A percentile compares a stretch with the other conserved stretches of the same genome.
phyloP scores from a whole-genome alignment of 2,888 invertebrate genomes.

The Platynereis dumerilii region DNA sequence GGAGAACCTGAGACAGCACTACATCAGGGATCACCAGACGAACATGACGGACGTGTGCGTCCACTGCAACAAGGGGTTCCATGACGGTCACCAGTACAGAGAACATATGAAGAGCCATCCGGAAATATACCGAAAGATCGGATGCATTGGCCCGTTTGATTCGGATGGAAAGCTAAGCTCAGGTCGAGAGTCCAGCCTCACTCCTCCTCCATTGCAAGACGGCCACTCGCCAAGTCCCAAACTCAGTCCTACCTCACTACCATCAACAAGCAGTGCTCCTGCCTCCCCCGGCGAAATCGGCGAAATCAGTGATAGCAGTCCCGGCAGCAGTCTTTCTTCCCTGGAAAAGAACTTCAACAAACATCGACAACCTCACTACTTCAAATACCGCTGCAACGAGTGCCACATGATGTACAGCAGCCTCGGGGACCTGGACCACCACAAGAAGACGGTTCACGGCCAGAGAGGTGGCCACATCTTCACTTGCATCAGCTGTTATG shows the following conservation, averaged over 20 bases:
- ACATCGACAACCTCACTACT: neutral
- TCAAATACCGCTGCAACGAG: slow-evolving; percentile 25
- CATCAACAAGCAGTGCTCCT: neutral
- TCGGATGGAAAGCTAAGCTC: no score
- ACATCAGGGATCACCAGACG: slow-evolving; percentile 31
- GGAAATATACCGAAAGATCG: slow-evolving; percentile 10
- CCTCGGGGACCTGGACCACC: slow-evolving; percentile 29
- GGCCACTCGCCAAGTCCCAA: slow-evolving; percentile 12
- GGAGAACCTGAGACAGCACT: slow-evolving; percentile 30
- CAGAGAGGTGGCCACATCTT: slow-evolving; percentile 22
- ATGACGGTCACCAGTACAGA: slow-evolving; percentile 27
- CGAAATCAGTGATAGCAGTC: neutral
- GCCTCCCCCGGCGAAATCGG: no score
- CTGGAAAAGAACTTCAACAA: slow-evolving; percentile 1
- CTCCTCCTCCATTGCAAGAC: slow-evolving; percentile 14
- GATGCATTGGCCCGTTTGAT: no score
- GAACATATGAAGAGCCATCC: slow-evolving; percentile 39
- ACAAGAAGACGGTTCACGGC: slow-evolving; percentile 26
- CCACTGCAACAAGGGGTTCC: slow-evolving; percentile 39
- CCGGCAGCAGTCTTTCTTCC: slow-evolving; percentile 7
- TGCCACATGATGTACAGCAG: slow-evolving; percentile 31
- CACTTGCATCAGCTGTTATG: slow-evolving; percentile 34
- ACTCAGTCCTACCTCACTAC: slow-evolving; percentile 13
- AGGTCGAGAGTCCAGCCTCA: no score
- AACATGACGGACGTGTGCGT: slow-evolving; percentile 31